phyloP scores from a whole-genome alignment of 2,113 vertebrate genomes.

The Regulus satrapa region DNA sequence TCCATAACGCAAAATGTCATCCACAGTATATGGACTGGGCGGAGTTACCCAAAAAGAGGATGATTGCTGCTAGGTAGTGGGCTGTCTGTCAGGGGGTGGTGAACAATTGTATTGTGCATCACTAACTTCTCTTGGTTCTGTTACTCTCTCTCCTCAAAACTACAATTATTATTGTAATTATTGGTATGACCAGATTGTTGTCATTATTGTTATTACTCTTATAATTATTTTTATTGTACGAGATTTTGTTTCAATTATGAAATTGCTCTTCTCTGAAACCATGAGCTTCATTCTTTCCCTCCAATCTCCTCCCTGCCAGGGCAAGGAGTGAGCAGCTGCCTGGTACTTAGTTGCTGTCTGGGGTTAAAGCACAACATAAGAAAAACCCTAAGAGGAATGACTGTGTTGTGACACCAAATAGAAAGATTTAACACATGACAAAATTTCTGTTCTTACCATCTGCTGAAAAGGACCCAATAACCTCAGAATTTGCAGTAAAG shows the following conservation, averaged over 20 bases:
- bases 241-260: not conserved
- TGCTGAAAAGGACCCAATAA: not conserved
- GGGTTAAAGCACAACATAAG: not conserved
- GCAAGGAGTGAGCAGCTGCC: not conserved
- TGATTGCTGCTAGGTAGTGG: not conserved
- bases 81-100: too few species aligned
- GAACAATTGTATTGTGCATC: not conserved
- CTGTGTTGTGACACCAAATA: not conserved
- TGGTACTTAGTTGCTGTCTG: not conserved
- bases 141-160: not conserved
- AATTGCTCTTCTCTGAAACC: not conserved
- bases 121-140: not conserved
- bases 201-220: not conserved
- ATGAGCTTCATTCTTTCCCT: not conserved
- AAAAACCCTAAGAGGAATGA: not conserved
- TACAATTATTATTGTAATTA: not conserved
- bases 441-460: not conserved
- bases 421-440: not conserved
- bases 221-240: too few species aligned
- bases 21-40: rapidly evolving
- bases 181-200: not conserved
- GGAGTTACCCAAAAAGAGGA: not conserved
- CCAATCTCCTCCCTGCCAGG: not conserved
- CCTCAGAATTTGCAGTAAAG: not conserved
- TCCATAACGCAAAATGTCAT: not conserved